These are phyloP conservation scores for Dorcus parallelipipedus DNA, from an alignment of 2,888 invertebrate species.

Conservation along the genomic window DNA sequence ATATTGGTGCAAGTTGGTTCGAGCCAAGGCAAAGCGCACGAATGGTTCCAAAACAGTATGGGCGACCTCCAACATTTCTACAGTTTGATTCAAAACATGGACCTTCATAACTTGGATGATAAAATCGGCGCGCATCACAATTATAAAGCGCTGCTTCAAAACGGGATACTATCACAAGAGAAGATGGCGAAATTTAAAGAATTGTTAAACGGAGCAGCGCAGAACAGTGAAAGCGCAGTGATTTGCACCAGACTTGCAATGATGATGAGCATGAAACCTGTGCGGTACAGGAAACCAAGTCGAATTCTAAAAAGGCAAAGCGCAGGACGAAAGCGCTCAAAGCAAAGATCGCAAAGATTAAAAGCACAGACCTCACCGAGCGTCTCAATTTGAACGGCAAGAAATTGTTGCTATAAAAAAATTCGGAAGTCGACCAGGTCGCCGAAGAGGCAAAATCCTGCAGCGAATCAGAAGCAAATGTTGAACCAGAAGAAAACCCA, in stretches of 20 bases:
- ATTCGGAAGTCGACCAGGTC: neutral
- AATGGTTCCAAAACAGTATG: constrained; percentile 35
- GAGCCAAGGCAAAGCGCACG: constrained; percentile 10
- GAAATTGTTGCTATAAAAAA: constrained; percentile 2
- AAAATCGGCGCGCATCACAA: too few species aligned
- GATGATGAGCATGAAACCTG: constrained; percentile 11
- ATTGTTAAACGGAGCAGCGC: neutral
- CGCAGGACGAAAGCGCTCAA: constrained; percentile 35
- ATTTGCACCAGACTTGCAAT: constrained; percentile 13
- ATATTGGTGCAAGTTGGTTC: constrained; percentile 15
- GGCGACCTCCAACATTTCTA: constrained; percentile 29
- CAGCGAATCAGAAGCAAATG: neutral
- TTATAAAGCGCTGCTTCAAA: too few species aligned
- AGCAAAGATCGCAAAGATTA: constrained; percentile 36
- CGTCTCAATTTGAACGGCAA: constrained; percentile 23
- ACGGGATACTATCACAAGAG: too few species aligned
- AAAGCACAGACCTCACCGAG: constrained; percentile 33
- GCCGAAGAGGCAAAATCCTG: neutral
- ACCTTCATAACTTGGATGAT: too few species aligned
- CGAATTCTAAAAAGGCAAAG: constrained; percentile 32
- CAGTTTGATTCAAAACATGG: constrained; percentile 14
- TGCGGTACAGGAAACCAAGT: constrained; percentile 11
- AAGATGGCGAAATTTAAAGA: neutral
- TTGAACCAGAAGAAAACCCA: neutral
- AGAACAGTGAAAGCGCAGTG: neutral